Evolutionary conservation across 1,140 invertebrate genomes (phyloP), one percentile per base, ranked within the genome.

Genomic region (Calosoma granatense): DNA sequence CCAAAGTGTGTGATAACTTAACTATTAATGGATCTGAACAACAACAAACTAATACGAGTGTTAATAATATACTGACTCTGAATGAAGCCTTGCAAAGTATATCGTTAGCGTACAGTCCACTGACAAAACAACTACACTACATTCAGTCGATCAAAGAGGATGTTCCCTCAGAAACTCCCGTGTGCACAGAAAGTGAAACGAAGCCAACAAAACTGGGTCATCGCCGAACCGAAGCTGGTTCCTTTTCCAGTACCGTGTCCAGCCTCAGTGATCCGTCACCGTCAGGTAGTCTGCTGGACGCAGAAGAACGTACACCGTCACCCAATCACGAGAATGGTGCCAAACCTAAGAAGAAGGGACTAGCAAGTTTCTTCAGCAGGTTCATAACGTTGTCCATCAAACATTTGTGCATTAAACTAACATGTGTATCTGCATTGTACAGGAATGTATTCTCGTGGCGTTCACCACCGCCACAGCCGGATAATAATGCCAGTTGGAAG

Each of bases 371-470:
- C 70, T 58, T 78, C 67, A 74, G 65, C 62, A 60, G 43, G 74
- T 59, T 30, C n/a, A 30, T 30, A 30, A 30, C 26, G n/a, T n/a
- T n/a, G n/a, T n/a, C n/a, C n/a, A n/a, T n/a, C n/a, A 6, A 4
- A 30, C 4, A 47, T 47, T 47, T 47, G 9, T 11, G 71, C 66
- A 11, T 47, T 11, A 47, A 47, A 47, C 6, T 4, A 47, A 47
- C 41, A 62, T 63, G 56, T 60, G 52, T 43, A 36, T 54, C 56
- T 43, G 70, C 19, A 56, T 62, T 68, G 74, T 78, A 68, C 64
- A 84, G 82, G 70, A 81, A 79, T 64, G 78, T 84, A 1, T 83
- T 85, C 64, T 78, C 80, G 0, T 84, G 82, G 81, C 83, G 80
- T 60, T 75, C 74, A 21, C 76, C 65, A 14, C 60, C 62, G 39